Conservation (phyloP, 2,113 vertebrate genomes). For the Heliornis fulica region DNA sequence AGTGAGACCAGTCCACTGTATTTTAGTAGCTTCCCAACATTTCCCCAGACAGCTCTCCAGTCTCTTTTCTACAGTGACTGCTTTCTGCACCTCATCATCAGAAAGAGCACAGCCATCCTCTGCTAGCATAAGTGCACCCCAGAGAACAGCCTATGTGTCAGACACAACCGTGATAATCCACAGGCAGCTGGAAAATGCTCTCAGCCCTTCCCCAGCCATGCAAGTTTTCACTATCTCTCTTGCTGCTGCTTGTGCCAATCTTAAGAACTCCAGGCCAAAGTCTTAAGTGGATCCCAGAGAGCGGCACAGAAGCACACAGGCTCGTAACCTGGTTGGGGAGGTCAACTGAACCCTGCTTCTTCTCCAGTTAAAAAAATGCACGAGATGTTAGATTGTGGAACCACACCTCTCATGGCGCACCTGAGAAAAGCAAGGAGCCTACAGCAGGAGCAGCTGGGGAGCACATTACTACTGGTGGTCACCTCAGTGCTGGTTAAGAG, state of each 20-base stretch:
- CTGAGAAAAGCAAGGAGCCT: background rate
- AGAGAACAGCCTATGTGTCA: background rate
- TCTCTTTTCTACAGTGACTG: background rate
- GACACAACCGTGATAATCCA: slow-evolving; percentile 19
- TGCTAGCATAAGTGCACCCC: background rate
- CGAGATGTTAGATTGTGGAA: background rate
- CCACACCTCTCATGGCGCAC: background rate
- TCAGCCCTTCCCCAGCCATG: background rate
- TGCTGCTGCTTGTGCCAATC: background rate
- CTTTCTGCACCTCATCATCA: background rate
- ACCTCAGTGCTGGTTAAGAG: background rate
- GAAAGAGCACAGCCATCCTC: background rate
- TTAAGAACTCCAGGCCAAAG: background rate
- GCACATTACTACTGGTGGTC: background rate
- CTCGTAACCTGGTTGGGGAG: background rate
- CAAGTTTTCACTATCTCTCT: background rate
- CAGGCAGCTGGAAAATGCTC: background rate
- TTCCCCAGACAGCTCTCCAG: background rate
- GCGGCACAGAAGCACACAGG: background rate
- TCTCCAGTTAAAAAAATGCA: background rate
- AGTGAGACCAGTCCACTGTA: background rate
- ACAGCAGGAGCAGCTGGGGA: background rate
- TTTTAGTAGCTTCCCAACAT: background rate
- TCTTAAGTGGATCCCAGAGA: background rate
- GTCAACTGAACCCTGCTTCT: background rate